Conservation (phyloP, 2,888 invertebrate genomes). For the Deilephila porcellus region DNA sequence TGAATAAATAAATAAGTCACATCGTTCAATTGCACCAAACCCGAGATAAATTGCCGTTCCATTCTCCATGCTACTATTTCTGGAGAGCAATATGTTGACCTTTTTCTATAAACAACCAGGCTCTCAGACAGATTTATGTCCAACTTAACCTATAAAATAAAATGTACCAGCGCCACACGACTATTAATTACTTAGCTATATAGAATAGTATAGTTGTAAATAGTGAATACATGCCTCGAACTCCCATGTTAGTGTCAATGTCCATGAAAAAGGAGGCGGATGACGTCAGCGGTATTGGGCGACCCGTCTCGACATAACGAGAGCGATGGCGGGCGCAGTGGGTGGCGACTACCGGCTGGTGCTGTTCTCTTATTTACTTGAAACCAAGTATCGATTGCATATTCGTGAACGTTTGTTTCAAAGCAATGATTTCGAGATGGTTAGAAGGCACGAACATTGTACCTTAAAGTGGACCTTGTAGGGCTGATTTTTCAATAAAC, state of each 20-base stretch:
- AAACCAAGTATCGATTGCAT: conserved; percentile 14
- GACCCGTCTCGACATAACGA: conserved; percentile 9
- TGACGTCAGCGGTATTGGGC: conserved; percentile 4
- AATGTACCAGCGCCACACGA: conserved; percentile 7
- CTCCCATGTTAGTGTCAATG: conserved; percentile 7
- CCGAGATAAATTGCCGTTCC: neutral
- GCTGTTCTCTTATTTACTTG: conserved; percentile 17
- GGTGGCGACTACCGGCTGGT: conserved; percentile 10
- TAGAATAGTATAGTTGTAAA: neutral
- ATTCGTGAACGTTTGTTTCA: conserved; percentile 7
- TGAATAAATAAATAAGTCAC: conserved; percentile 1
- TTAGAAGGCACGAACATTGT: neutral
- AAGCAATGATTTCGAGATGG: neutral
- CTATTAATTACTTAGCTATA: conserved; percentile 9
- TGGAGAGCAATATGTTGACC: neutral
- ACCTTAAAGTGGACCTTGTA: too few species aligned
- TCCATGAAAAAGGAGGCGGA: neutral
- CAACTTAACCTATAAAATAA: conserved; percentile 25
- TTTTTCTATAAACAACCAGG: neutral
- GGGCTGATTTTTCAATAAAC: too few species aligned
- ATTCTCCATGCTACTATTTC: neutral
- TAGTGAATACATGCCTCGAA: conserved; percentile 1
- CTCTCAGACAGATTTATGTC: conserved; percentile 22
- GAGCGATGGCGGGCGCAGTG: conserved; percentile 15
- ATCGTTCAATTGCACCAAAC: neutral